Evolutionary conservation across 2,888 invertebrate genomes (phyloP).

Genomic region (Sinohyriopsis cumingii): DNA sequence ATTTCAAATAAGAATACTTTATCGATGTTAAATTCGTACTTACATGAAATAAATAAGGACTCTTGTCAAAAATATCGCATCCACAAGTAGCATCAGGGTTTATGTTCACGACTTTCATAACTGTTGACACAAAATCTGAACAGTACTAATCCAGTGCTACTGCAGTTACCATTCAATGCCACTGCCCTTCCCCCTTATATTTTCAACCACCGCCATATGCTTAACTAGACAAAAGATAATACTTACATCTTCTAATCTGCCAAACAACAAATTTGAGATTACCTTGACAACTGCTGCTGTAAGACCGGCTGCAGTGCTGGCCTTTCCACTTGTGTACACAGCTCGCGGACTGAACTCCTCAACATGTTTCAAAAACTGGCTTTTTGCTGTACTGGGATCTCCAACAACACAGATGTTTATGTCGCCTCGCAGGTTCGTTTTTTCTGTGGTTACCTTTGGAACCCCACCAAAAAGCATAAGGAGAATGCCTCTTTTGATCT

Average conservation of each 20-base stretch:
- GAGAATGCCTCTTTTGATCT: slow-evolving; percentile 90
- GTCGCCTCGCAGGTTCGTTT: slow-evolving; percentile 94
- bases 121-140: no score
- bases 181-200: no score
- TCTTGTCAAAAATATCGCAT: no score
- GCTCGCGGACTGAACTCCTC: slow-evolving; percentile 96
- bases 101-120: no score
- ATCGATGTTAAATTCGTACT: no score
- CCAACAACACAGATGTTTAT: slow-evolving; percentile 98
- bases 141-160: no score
- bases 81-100: no score
- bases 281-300: slow-evolving; percentile 95
- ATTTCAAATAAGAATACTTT: no score
- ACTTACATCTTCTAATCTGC: not conserved
- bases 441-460: slow-evolving; percentile 91
- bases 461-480: slow-evolving; percentile 98
- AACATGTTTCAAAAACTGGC: slow-evolving; percentile 94
- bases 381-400: slow-evolving; percentile 98
- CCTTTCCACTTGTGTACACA: slow-evolving; percentile 98
- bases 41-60: no score
- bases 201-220: no score
- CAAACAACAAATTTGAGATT: slow-evolving; percentile 5
- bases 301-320: slow-evolving; percentile 96
- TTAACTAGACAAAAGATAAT: no score
- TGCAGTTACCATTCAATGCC: no score